phyloP scores from a whole-genome alignment of 2,888 invertebrate genomes.

The Bimastos eiseni region DNA sequence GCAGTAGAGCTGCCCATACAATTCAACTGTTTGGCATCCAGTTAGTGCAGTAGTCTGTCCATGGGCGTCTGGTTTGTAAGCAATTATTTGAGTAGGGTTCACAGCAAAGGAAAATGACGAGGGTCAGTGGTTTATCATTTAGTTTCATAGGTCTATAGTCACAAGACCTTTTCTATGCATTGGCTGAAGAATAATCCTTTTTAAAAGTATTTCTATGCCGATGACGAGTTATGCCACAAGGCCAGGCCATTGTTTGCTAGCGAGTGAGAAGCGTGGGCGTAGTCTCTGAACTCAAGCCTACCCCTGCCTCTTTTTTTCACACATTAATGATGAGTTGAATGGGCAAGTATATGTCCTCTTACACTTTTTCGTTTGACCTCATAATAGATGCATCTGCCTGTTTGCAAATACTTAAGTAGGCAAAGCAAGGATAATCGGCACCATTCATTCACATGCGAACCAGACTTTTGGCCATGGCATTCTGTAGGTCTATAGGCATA shows the following conservation, averaged over 20 bases:
- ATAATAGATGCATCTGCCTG: neutral
- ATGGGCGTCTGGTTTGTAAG: neutral
- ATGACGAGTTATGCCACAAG: neutral
- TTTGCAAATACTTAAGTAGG: neutral
- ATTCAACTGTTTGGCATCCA: neutral
- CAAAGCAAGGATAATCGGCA: neutral
- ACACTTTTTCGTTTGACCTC: neutral
- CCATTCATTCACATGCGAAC: neutral
- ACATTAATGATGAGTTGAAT: too few relatives aligned
- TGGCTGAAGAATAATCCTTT: too few relatives aligned
- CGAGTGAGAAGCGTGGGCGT: too few relatives aligned
- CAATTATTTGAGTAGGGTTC: neutral
- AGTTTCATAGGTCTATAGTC: neutral
- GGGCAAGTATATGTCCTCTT: neutral
- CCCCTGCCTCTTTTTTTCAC: neutral
- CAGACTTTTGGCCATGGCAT: neutral
- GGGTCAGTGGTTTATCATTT: neutral
- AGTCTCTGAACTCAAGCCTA: too few relatives aligned
- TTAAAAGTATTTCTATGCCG: neutral
- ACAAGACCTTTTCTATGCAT: too few relatives aligned
- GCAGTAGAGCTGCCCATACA: neutral
- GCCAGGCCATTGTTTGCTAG: too few relatives aligned
- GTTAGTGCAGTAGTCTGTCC: neutral
- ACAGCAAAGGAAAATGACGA: neutral
- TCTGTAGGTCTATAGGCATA: too few relatives aligned